Evolutionary conservation across 2,888 invertebrate genomes (phyloP).

Genomic region (Tyria jacobaeae): DNA sequence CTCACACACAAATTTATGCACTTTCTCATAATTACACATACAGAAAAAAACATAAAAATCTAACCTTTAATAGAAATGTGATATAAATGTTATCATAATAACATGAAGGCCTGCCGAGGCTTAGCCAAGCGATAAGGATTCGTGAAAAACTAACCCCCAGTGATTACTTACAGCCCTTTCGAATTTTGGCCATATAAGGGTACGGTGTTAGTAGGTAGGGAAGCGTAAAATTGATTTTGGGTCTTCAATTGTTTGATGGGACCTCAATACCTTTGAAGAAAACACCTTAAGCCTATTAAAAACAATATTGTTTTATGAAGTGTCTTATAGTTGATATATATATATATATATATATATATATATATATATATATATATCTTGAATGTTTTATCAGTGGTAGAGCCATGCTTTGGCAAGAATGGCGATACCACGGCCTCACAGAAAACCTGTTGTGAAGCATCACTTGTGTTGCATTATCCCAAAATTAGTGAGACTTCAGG

Average conservation of each 20-base stretch:
- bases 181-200: slow-evolving; percentile 24
- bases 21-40: not conserved
- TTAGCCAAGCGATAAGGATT: slow-evolving; percentile 51
- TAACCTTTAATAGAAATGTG: slow-evolving; percentile 23
- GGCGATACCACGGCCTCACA: no score
- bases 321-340: not conserved
- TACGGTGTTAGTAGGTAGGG: slow-evolving; percentile 17
- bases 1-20: not conserved
- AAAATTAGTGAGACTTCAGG: no score
- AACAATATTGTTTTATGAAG: not conserved
- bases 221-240: slow-evolving; percentile 43
- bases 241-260: slow-evolving; percentile 10
- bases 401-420: no score
- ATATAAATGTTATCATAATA: slow-evolving; percentile 46
- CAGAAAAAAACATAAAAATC: slow-evolving; percentile 10
- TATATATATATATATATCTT: no score
- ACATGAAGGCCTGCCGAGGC: slow-evolving; percentile 43
- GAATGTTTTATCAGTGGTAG: no score
- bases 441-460: no score
- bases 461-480: no score
- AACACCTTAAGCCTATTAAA: not conserved
- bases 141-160: slow-evolving; percentile 38
- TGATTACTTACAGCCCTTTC: slow-evolving; percentile 49
- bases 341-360: no score
- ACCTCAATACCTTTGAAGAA: slow-evolving; percentile 4